Conservation (phyloP, 1,140 invertebrate species). For the Tribolium castaneum region DNA sequence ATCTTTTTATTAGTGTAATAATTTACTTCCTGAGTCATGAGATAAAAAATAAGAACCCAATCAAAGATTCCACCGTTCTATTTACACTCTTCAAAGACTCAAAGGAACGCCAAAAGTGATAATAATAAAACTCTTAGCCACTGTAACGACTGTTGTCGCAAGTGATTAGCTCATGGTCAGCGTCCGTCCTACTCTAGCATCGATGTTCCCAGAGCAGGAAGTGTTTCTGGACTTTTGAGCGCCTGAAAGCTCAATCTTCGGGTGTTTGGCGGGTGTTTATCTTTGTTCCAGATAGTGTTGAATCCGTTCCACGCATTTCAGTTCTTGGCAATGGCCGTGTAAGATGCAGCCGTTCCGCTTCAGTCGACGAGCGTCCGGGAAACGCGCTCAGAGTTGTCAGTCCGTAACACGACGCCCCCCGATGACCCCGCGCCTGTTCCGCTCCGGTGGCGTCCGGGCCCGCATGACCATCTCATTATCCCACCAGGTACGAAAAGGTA, state of each 20-base stretch:
- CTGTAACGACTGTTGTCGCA: too few species aligned
- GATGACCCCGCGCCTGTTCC: conserved; percentile 33
- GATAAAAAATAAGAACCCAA: not conserved
- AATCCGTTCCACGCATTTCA: conserved; percentile 38
- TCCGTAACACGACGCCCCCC: conserved; percentile 42
- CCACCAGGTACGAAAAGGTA: conserved; percentile 21
- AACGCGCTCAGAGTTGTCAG: conserved; percentile 40
- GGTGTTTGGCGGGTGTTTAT: not conserved
- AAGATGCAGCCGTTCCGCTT: conserved; percentile 44
- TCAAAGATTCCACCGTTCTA: too few species aligned
- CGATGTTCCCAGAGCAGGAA: too few species aligned
- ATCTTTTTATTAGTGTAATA: not conserved
- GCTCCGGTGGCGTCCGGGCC: conserved; percentile 36
- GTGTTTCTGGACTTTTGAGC: too few species aligned
- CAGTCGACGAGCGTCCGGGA: conserved; percentile 46
- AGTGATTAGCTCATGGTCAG: too few species aligned
- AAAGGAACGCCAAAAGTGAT: too few species aligned
- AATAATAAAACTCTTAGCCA: too few species aligned
- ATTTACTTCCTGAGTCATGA: not conserved
- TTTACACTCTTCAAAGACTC: too few species aligned
- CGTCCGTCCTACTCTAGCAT: too few species aligned
- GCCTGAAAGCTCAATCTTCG: too few species aligned
- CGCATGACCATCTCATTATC: conserved; percentile 26
- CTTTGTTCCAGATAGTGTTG: conserved; percentile 46
- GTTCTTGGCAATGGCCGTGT: conserved; percentile 21